A percentile compares a stretch with the other conserved stretches of the same genome.
Evolutionary conservation across 1,140 invertebrate genomes (phyloP).

Genomic region (Psix sp.): DNA sequence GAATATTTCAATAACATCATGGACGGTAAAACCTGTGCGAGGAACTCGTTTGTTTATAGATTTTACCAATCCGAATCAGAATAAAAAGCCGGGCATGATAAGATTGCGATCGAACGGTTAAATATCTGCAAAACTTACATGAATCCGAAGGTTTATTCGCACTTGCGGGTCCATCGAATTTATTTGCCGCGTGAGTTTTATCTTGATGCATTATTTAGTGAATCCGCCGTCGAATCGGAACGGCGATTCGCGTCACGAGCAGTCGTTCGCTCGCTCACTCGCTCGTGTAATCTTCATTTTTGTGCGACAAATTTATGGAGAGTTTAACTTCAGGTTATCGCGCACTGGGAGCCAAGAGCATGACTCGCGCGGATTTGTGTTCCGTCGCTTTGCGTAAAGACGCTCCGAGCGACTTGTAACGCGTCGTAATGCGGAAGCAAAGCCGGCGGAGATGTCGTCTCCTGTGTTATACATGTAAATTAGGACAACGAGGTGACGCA

Average conservation of each 20-base stretch:
- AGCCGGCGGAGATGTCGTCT: slow-evolving; percentile 53
- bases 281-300: slow-evolving; percentile 34
- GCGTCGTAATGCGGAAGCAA: slow-evolving; percentile 59
- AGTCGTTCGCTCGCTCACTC: too few species aligned
- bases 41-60: slow-evolving; percentile 30
- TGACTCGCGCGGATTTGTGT: slow-evolving; percentile 52
- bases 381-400: slow-evolving; percentile 42
- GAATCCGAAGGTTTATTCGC: slow-evolving; percentile 2
- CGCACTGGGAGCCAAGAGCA: slow-evolving; percentile 15
- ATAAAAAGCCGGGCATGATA: slow-evolving; percentile 20
- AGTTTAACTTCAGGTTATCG: slow-evolving; percentile 42
- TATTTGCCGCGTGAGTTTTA: slow-evolving; percentile 20
- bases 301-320: slow-evolving; percentile 42
- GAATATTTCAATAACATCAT: too few species aligned
- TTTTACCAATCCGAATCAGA: slow-evolving; percentile 22
- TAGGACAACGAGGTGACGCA: slow-evolving; percentile 46
- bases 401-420: slow-evolving; percentile 54
- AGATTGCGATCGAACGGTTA: slow-evolving; percentile 16
- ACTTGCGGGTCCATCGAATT: slow-evolving; percentile 1
- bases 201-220: slow-evolving; percentile 17
- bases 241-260: slow-evolving; percentile 3
- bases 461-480: slow-evolving; percentile 61
- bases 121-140: slow-evolving; percentile 6
- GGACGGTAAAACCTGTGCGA: too few species aligned
- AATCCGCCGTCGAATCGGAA: slow-evolving; percentile 7